phyloP scores from a whole-genome alignment of 2,797 vertebrate genomes.

The Nyctalus aviator region DNA sequence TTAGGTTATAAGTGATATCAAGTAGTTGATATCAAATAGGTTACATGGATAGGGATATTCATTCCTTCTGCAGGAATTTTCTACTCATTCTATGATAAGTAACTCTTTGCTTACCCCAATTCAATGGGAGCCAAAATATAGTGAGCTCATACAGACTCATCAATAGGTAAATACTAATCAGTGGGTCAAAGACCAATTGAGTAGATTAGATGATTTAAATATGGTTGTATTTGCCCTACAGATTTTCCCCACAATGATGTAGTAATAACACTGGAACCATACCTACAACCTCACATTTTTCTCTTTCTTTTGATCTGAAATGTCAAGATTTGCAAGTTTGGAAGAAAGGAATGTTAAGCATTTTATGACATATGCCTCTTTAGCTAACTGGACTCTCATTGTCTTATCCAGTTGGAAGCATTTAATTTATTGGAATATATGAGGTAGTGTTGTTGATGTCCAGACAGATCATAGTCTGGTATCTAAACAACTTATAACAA shows the following conservation, averaged over 20 bases:
- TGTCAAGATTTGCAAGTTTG: not conserved
- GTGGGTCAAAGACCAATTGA: not conserved
- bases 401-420: not conserved
- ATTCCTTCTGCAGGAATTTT: not conserved
- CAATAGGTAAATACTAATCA: not conserved
- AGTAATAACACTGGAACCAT: not conserved
- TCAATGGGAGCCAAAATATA: not conserved
- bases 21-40: not conserved
- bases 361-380: not conserved
- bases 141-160: not conserved
- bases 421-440: not conserved
- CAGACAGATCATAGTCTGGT: not conserved
- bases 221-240: not conserved
- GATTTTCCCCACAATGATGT: not conserved
- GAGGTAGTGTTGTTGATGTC: not conserved
- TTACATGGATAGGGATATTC: not conserved
- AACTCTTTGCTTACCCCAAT: not conserved
- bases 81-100: not conserved
- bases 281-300: not conserved
- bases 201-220: not conserved
- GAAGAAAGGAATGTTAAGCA: not conserved
- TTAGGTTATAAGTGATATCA: not conserved
- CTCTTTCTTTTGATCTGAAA: not conserved
- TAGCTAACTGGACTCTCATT: not conserved
- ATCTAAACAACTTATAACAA: not conserved